Percentiles rank a stretch among this genome's conserved stretches.
phyloP scores from a whole-genome alignment of 1,140 invertebrate genomes.

The Drosophila orena region DNA sequence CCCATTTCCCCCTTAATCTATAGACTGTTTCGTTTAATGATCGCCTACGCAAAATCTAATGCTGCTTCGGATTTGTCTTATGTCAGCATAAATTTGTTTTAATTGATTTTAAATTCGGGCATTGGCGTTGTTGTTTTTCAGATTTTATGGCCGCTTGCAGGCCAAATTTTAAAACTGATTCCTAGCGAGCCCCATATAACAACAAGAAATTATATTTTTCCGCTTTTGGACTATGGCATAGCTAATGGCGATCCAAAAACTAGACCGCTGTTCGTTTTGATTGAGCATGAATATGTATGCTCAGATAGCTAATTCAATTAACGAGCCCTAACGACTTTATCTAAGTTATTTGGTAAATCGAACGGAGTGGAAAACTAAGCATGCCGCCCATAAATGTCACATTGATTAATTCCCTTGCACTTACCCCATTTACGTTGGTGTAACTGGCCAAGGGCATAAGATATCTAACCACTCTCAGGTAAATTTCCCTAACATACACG shows the following conservation, averaged over 20 bases:
- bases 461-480: background rate
- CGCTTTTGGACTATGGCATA: constrained; percentile 60
- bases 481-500: constrained; percentile 17
- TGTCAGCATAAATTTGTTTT: constrained; percentile 81
- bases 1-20: constrained; percentile 4
- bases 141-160: constrained; percentile 65
- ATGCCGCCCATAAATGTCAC: constrained; percentile 32
- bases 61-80: constrained; percentile 73
- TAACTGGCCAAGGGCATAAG: constrained; percentile 4
- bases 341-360: constrained; percentile 60
- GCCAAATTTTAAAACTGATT: constrained; percentile 50
- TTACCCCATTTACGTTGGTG: constrained; percentile 29
- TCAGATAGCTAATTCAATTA: constrained; percentile 77
- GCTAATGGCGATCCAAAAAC: constrained; percentile 55
- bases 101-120: constrained; percentile 80
- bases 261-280: constrained; percentile 47
- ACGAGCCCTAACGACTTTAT: constrained; percentile 59
- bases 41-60: constrained; percentile 68
- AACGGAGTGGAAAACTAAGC: constrained; percentile 2
- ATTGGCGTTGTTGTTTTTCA: constrained; percentile 47
- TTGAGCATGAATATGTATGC: constrained; percentile 77
- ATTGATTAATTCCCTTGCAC: constrained; percentile 50
- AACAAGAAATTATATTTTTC: constrained; percentile 57
- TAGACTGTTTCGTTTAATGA: constrained; percentile 60
- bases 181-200: background rate